Evolutionary conservation across 2,797 vertebrate species (phyloP).

Genomic region (Dipus sagitta): DNA sequence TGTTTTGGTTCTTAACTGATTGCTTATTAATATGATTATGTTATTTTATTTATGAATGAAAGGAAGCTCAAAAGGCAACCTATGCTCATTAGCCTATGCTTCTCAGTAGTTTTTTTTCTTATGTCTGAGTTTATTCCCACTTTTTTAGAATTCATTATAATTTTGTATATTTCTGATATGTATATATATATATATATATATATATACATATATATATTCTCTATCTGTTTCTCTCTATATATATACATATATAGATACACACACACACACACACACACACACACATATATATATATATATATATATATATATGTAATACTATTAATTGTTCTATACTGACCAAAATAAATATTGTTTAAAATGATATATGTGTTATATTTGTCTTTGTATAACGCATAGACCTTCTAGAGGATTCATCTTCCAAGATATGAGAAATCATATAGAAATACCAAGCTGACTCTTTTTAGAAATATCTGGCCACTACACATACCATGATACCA

Average conservation of each 20-base stretch:
- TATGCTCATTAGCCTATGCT: background rate
- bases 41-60: background rate
- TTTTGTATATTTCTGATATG: no score
- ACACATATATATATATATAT: no score
- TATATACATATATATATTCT: no score
- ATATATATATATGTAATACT: no score
- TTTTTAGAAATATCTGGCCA: background rate
- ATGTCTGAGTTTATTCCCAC: constrained; percentile 6
- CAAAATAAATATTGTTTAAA: no score
- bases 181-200: no score
- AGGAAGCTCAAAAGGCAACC: background rate
- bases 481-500: background rate
- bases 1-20: background rate
- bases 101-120: background rate
- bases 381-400: background rate
- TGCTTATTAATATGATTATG: background rate
- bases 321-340: no score
- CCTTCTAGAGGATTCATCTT: background rate
- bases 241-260: no score
- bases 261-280: no score
- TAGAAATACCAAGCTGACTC: background rate
- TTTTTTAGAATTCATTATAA: background rate
- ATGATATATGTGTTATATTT: background rate
- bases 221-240: no score
- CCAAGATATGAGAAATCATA: background rate